phyloP scores from a whole-genome alignment of 2,113 vertebrate species.

The Camelus dromedarius region DNA sequence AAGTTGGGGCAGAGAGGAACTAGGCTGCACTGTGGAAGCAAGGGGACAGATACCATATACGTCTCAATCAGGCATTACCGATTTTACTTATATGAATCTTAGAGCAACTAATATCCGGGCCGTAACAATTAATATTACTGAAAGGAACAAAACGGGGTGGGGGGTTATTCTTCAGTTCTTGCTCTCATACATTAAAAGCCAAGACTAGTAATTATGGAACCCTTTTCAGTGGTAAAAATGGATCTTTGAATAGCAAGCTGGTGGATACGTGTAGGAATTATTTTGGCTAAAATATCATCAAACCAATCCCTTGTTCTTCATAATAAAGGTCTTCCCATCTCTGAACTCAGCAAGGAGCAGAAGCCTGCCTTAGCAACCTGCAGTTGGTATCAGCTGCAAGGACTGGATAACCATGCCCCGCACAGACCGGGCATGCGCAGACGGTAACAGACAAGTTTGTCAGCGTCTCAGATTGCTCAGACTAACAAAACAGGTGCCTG shows the following conservation, averaged over 20 bases:
- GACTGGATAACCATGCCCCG: not conserved
- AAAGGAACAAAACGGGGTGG: not conserved
- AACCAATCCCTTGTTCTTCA: not conserved
- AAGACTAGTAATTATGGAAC: not conserved
- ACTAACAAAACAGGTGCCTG: not conserved
- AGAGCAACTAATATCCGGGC: not conserved
- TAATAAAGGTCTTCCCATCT: not conserved
- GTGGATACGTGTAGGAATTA: not conserved
- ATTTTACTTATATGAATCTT: not conserved
- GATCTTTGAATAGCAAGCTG: not conserved
- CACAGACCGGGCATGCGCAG: accelerated
- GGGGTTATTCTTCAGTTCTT: not conserved
- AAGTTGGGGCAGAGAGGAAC: not conserved
- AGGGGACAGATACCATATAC: not conserved
- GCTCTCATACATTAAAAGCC: constrained; percentile 21
- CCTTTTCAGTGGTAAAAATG: not conserved
- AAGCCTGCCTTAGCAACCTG: not conserved
- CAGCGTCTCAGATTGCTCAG: not conserved
- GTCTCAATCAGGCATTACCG: not conserved
- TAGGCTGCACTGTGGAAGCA: not conserved
- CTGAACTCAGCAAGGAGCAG: not conserved
- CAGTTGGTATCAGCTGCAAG: not conserved
- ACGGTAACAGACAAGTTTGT: not conserved
- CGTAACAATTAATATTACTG: not conserved
- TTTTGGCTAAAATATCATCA: not conserved